Percentiles rank a stretch among this genome's conserved stretches.
phyloP scores from a whole-genome alignment of 2,113 vertebrate species.

The Gnathonemus echidnorhynchus region DNA sequence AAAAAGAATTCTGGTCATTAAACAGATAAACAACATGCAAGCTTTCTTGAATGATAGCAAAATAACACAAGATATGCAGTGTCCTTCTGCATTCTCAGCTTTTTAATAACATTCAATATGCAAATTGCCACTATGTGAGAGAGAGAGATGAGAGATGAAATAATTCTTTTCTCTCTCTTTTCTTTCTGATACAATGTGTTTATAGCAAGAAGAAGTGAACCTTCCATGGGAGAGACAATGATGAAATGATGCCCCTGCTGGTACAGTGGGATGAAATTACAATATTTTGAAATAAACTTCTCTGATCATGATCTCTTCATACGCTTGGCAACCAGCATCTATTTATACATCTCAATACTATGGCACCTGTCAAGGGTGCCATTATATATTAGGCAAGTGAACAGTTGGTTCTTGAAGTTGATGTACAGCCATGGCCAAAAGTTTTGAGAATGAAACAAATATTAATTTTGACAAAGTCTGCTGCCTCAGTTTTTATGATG shows the following conservation, averaged over 20 bases:
- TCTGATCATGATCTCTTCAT: not conserved
- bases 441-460: too few relatives aligned
- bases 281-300: not conserved
- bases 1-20: not conserved
- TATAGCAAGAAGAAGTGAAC: not conserved
- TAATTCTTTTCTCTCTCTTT: not conserved
- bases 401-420: not conserved
- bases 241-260: not conserved
- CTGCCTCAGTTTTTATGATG: too few relatives aligned
- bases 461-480: too few relatives aligned
- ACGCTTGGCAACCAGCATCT: not conserved
- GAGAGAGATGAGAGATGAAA: not conserved
- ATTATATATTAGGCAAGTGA: not conserved
- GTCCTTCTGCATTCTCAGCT: not conserved
- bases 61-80: not conserved
- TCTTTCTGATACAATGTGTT: not conserved
- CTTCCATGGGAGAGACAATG: not conserved
- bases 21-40: not conserved
- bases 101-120: not conserved
- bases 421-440: not conserved
- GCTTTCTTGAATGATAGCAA: not conserved
- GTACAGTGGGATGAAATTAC: not conserved
- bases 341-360: not conserved
- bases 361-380: not conserved
- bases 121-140: not conserved